A percentile compares a stretch with the other conserved stretches of the same genome.
Conservation (phyloP, 1,140 invertebrate genomes). For the Aphis gossypii region DNA sequence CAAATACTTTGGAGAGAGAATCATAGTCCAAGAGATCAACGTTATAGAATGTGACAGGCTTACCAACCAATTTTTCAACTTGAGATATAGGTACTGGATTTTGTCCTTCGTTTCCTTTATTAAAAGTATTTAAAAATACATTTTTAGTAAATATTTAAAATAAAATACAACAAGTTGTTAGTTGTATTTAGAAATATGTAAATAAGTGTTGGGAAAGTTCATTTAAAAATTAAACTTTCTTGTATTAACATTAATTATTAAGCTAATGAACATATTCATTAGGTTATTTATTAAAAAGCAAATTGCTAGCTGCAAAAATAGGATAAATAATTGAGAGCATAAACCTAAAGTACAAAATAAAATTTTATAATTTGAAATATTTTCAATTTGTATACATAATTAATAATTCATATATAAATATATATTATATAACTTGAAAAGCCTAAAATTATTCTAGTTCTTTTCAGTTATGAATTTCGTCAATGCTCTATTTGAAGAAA, state of each 20-base stretch:
- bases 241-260: too few relatives aligned
- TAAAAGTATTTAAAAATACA: neutral
- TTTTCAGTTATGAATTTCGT: neutral
- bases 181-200: neutral
- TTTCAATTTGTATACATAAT: too few relatives aligned
- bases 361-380: too few relatives aligned
- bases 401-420: too few relatives aligned
- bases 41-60: conserved; percentile 77
- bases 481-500: neutral
- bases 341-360: too few relatives aligned
- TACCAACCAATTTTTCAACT: conserved; percentile 83
- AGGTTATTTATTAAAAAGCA: too few relatives aligned
- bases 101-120: conserved; percentile 66
- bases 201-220: neutral
- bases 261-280: too few relatives aligned
- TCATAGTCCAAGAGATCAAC: conserved; percentile 78
- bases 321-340: too few relatives aligned
- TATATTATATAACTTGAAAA: neutral
- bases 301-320: too few relatives aligned
- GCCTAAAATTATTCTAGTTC: neutral
- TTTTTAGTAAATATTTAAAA: neutral
- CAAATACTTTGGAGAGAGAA: conserved; percentile 76
- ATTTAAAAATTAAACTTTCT: neutral
- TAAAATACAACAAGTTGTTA: neutral
- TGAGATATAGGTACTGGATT: conserved; percentile 81